Base-by-base conservation (phyloP, 2,113 vertebrate species). In the Gymnobelideus leadbeateri region DNA sequence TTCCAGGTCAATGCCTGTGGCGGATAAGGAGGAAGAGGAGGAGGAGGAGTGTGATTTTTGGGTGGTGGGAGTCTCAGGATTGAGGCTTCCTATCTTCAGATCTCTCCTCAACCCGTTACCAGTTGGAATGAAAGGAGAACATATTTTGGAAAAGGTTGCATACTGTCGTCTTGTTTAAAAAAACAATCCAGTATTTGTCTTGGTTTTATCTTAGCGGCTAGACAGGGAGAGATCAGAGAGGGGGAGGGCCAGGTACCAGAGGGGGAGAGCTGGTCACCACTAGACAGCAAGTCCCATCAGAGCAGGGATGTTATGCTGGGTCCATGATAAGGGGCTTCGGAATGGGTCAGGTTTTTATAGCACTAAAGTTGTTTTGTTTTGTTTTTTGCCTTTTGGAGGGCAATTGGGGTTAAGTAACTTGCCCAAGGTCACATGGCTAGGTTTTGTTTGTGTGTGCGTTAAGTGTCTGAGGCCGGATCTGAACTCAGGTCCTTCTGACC, bases 1-100 rank as follows among this genome's bases (percentile, higher is more conserved):
- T 96, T 99, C 99, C 98, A 99, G 95, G 98, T 99, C 99, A 52
- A 99, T 99, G 94, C 99, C 99, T 99, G 98, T 0, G 12, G 52
- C 16, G 92, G 51, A 21, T 51, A 2, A 91, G 12, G 43, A 54
- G 19, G 19, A 26, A 49, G 50, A 2, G 10, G 26, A 61, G 26
- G 14, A n/a, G 31, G 61, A 84, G 21, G 2, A 84, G n/a, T 3
- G 21, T 19, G 21, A 84, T 43, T 77, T 84, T 2, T 84, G 68
- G 43, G 19, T 43, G n/a, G 68, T 21, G 68, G n/a, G n/a, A 43
- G 37, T 84, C 16, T 84, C n/a, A 43, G n/a, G 68, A 84, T 43
- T 84, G 68, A 43, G 31, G 19, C 19, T 84, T 84, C 19, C n/a
- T 43, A n/a, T 43, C 68, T 43, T 43, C n/a, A 84, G 6, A 21